These are phyloP conservation scores for Tridacna crocea DNA, from an alignment of 2,888 invertebrate species.

Conservation along the genomic window DNA sequence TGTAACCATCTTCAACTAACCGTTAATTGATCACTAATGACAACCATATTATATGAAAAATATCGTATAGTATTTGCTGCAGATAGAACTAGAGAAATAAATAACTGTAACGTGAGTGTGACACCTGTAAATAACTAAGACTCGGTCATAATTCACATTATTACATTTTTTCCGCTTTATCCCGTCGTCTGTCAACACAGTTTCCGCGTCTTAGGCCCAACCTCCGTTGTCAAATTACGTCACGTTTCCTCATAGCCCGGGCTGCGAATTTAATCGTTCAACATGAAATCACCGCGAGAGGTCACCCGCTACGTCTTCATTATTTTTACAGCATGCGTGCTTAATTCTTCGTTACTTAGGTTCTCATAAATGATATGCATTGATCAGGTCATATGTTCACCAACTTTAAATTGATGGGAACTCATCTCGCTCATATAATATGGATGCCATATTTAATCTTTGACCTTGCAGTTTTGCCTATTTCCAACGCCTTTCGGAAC, in stretches of 20 bases:
- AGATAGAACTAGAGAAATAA: no score
- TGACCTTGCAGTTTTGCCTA: not conserved
- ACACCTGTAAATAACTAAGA: not conserved
- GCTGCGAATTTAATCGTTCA: slow-evolving; percentile 6
- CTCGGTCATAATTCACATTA: not conserved
- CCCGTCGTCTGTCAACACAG: not conserved
- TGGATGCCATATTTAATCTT: not conserved
- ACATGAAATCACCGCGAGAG: slow-evolving; percentile 14
- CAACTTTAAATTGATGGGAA: slow-evolving; percentile 15
- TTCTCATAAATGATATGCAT: slow-evolving; percentile 12
- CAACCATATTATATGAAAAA: no score
- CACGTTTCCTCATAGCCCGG: slow-evolving; percentile 15
- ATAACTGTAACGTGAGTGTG: no score
- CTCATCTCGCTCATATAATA: not conserved
- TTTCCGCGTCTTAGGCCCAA: slow-evolving; percentile 6
- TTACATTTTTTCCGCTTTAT: not conserved
- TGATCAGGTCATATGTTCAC: slow-evolving; percentile 13
- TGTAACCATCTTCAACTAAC: no score
- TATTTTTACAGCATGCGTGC: slow-evolving; percentile 15
- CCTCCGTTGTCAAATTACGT: slow-evolving; percentile 20
- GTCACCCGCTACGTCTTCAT: slow-evolving; percentile 1
- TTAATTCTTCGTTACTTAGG: not conserved
- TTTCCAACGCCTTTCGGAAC: not conserved
- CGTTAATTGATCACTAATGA: no score
- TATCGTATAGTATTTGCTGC: no score